Conservation (phyloP, 2,797 vertebrate genomes). For the Bovichtus diacanthus region DNA sequence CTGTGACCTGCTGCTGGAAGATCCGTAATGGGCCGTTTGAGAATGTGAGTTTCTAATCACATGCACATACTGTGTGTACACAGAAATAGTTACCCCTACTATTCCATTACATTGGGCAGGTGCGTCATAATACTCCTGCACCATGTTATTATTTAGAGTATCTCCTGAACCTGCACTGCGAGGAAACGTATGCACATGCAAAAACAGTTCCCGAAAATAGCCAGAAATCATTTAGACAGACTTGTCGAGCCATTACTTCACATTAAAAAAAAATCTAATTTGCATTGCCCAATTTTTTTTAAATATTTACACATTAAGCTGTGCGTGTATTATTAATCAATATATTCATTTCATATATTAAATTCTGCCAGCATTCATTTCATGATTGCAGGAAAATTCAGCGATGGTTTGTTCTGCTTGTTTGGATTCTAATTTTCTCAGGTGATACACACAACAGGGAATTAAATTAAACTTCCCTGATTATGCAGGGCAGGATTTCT, state of each 20-base stretch:
- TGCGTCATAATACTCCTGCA: not conserved
- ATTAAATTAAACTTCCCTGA: conserved; percentile 73
- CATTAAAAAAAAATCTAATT: conserved; percentile 7
- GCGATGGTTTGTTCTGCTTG: conserved; percentile 43
- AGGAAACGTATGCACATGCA: not conserved
- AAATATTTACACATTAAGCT: conserved; percentile 22
- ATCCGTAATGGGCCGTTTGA: conserved; percentile 39
- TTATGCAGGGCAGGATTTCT: conserved; percentile 69
- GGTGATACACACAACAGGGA: conserved; percentile 66
- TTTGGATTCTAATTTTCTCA: conserved; percentile 72
- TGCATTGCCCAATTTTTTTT: conserved; percentile 9
- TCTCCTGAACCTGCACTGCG: not conserved
- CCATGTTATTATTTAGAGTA: not conserved
- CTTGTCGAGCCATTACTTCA: not conserved
- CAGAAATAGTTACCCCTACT: conserved; percentile 3
- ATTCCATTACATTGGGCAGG: not conserved
- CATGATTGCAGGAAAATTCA: conserved; percentile 26
- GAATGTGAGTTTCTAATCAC: conserved; percentile 36
- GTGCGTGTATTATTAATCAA: conserved; percentile 34
- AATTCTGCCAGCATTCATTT: conserved; percentile 40
- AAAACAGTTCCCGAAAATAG: not conserved
- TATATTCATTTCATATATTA: conserved; percentile 39
- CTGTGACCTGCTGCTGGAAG: conserved; percentile 41
- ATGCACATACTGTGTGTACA: conserved; percentile 4
- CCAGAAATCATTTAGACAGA: not conserved